phyloP scores from a whole-genome alignment of 2,888 invertebrate genomes.

The Lepidonotus clava region DNA sequence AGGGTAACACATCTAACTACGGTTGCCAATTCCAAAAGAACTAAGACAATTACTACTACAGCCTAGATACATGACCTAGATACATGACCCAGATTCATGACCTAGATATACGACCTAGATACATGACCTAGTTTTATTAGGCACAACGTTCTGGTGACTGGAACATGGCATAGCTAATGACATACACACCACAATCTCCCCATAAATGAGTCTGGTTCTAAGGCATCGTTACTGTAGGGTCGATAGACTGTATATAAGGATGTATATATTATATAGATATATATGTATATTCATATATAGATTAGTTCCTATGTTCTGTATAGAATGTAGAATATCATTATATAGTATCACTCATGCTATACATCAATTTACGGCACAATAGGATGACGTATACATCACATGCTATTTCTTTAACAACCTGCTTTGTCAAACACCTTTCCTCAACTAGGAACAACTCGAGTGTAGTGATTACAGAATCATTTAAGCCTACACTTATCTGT shows the following conservation, averaged over 20 bases:
- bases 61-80: conserved; percentile 13
- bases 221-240: conserved; percentile 22
- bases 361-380: conserved; percentile 11
- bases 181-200: conserved; percentile 34
- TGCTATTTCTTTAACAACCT: too few relatives aligned
- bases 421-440: not conserved
- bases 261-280: conserved; percentile 34
- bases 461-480: not conserved
- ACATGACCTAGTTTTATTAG: conserved; percentile 42
- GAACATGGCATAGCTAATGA: conserved; percentile 24
- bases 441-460: not conserved
- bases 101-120: conserved; percentile 24
- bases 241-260: conserved; percentile 10
- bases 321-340: conserved; percentile 33
- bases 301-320: conserved; percentile 40
- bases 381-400: too few relatives aligned
- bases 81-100: not conserved
- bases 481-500: not conserved
- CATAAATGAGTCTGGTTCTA: conserved; percentile 13
- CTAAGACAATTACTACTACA: not conserved
- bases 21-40: not conserved
- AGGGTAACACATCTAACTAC: not conserved
- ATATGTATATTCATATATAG: conserved; percentile 13
- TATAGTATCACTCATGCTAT: conserved; percentile 28
- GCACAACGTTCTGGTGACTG: conserved; percentile 13